These are phyloP conservation scores for Macrochelys suwanniensis DNA, from an alignment of 2,797 vertebrate species.

Conservation along the genomic window DNA sequence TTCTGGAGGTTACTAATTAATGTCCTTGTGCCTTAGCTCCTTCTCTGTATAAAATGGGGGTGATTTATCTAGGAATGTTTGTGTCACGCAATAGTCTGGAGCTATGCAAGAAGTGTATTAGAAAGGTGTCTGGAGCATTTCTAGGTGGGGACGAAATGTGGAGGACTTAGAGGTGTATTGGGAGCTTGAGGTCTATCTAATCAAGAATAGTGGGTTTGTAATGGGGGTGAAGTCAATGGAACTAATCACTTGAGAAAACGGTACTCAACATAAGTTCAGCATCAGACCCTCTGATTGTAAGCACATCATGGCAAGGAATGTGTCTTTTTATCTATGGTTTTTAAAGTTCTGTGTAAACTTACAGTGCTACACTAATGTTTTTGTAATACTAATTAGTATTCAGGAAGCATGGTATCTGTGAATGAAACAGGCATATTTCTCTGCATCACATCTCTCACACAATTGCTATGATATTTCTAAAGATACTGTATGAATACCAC, in stretches of 20 bases:
- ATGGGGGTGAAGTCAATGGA: neutral
- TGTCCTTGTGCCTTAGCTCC: neutral
- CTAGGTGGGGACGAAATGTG: neutral
- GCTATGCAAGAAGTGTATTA: neutral
- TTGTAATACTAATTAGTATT: conserved; percentile 53
- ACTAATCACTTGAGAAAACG: neutral
- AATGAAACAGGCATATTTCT: conserved; percentile 50
- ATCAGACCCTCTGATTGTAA: neutral
- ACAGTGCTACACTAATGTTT: neutral
- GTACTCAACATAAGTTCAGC: neutral
- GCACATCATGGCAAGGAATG: neutral
- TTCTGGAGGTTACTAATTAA: conserved; percentile 11
- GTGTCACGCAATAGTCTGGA: neutral
- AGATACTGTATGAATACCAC: conserved; percentile 41
- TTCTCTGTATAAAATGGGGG: neutral
- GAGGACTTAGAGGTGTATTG: neutral
- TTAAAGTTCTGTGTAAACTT: conserved; percentile 2
- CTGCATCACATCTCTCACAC: conserved; percentile 34
- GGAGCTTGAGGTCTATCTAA: neutral
- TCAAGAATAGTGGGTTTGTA: accelerated
- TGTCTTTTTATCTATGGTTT: neutral
- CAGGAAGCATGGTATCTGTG: conserved; percentile 12
- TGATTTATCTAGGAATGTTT: neutral
- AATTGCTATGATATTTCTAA: conserved; percentile 48
- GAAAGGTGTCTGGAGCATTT: neutral